A percentile compares a stretch with the other conserved stretches of the same genome.
phyloP scores from a whole-genome alignment of 2,888 invertebrate species.

The Melipona bicolor region DNA sequence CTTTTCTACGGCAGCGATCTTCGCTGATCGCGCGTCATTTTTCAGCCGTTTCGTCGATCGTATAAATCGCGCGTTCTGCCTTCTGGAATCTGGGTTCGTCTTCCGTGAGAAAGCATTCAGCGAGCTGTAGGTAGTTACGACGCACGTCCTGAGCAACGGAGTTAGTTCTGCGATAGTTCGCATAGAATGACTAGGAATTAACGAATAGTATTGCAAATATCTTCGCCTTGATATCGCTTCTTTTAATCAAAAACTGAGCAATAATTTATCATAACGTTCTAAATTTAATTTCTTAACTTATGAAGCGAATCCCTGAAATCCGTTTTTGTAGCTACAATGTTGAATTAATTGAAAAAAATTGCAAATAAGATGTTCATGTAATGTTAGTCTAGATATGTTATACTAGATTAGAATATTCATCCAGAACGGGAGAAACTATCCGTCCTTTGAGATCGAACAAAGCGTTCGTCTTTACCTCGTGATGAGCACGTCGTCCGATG shows the following conservation, averaged over 20 bases:
- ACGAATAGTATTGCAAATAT: not conserved
- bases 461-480: not conserved
- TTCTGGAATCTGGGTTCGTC: constrained; percentile 30
- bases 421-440: not conserved
- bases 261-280: too few species aligned
- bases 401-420: not conserved
- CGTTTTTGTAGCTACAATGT: too few species aligned
- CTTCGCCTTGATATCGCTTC: not conserved
- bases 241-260: too few species aligned
- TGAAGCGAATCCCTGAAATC: too few species aligned
- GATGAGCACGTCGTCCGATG: not conserved
- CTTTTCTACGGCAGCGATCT: not conserved
- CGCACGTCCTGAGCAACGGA: not conserved
- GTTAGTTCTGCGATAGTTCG: not conserved
- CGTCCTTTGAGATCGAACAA: not conserved
- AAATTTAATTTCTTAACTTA: too few species aligned
- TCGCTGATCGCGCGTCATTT: constrained; percentile 39
- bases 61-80: constrained; percentile 38
- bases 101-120: constrained; percentile 59
- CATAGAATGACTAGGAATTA: not conserved
- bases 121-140: too few species aligned
- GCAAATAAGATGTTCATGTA: too few species aligned
- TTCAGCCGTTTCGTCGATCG: constrained; percentile 43
- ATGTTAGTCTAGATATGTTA: too few species aligned
- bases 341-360: too few species aligned